Percentiles rank a stretch among this genome's conserved stretches.
Evolutionary conservation across 2,113 vertebrate genomes (phyloP).

Genomic region (Castor canadensis): DNA sequence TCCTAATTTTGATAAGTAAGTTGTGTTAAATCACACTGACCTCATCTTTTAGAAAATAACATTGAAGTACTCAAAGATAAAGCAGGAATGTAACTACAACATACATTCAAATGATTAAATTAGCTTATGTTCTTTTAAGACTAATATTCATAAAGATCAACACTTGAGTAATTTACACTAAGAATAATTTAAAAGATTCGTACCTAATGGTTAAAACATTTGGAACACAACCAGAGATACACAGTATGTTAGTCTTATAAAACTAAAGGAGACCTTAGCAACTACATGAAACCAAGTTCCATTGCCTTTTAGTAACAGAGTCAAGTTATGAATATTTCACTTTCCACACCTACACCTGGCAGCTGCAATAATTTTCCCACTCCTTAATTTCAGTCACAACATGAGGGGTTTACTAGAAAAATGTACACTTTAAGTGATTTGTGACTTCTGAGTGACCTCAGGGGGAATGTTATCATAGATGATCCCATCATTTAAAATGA

Average conservation of each 20-base stretch:
- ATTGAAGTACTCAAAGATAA: background rate
- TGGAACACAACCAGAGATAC: background rate
- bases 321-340: background rate
- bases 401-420: conserved; percentile 50
- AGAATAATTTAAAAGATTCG: background rate
- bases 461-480: conserved; percentile 51
- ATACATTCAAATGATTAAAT: background rate
- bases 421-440: background rate
- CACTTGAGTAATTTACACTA: background rate
- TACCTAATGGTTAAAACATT: background rate
- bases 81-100: background rate
- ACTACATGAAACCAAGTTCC: background rate
- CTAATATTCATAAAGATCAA: background rate
- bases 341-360: background rate
- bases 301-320: background rate
- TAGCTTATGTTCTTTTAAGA: background rate
- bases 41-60: background rate
- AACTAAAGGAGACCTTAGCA: background rate
- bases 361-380: conserved; percentile 34
- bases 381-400: conserved; percentile 40
- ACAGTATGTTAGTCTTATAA: background rate
- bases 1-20: background rate
- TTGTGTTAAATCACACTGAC: background rate
- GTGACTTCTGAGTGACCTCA: conserved; percentile 37
- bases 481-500: conserved; percentile 63